Evolutionary conservation across 2,113 vertebrate genomes (phyloP), one percentile per base, ranked within the genome.

Genomic region (Mastomys natalensis): DNA sequence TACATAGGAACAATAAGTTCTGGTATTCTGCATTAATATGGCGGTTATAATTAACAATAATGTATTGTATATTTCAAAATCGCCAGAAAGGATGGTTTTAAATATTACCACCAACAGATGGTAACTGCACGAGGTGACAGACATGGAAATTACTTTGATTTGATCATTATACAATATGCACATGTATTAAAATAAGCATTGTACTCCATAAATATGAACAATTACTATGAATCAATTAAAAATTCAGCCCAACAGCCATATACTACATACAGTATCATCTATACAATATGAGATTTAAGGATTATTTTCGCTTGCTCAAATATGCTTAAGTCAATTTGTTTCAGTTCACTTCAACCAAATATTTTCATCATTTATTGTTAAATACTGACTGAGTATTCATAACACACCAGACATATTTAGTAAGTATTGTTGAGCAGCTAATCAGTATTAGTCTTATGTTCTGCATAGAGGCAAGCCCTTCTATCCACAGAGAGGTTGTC

Each of bases 321-420:
- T 17, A 31, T 22, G 77, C 55, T 53, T 31, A 74, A 82, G 40
- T 96, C 68, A 80, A 58, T 78, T 76, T 87, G 51, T 62, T 84
- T 96, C 45, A 48, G 34, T 89, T 91, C 13, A 48, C 43, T 26
- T 93, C 45, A 77, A 74, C 7, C n/a, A 87, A 96, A 81, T 92
- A 90, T 94, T 96, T 85, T 94, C 68, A 85, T 89, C 15, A 24
- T 90, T 90, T 64, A 72, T 74, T 29, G 45, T 74, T 87, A 72
- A 93, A 89, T 91, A 92, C 37, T 89, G 82, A 89, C 19, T 90
- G 68, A 94, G 84, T 66, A 53, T 5, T 73, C 68, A 45, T 87
- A 62, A 92, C 29, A 91, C 8, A 11, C 34, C 60, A 95, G 81
- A 51, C 53, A 74, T 13, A 55, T 21, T 84, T 70, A 94, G 60